Base-by-base conservation (phyloP, 2,797 vertebrate species). In the Columba guinea region DNA sequence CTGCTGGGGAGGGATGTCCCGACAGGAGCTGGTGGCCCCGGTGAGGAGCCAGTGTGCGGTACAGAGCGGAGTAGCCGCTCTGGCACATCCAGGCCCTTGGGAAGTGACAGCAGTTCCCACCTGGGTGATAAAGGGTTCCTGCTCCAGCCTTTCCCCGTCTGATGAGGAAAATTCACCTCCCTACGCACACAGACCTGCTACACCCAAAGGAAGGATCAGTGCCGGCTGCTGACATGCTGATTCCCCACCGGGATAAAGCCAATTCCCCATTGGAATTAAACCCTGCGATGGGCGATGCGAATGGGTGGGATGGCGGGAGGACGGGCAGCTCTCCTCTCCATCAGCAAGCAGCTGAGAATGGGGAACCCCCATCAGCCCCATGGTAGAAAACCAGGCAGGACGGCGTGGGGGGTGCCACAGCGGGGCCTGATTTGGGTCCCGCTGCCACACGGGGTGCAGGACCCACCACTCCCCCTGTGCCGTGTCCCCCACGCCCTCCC, bases 31-130 rank as follows among this genome's bases (percentile, higher is more conserved):
- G 26, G 30, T 23, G 52, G n/a, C 24, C 24, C n/a, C 0, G 0
- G 46, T 34, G 39, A 48, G 39, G 7, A 71, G 34, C 24, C 56
- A 30, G 48, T 1, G 1, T 13, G 3, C 13, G 10, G 63, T 91
- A 90, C 87, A 92, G 76, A 83, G 3, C 13, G 10, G 63, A 90
- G 91, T 85, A 92, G 76, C 85, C 21, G 18, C 91, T 89, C 84
- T 28, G 14, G 70, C 3, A 12, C 52, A 81, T 81, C 89, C 17
- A 11, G 62, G 80, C 77, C 83, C 80, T 56, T 39, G 5, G 20
- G 32, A 70, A 44, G 75, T 73, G 78, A 92, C 93, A 69, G 86
- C 81, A 49, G 78, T 70, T 81, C 71, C 52, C 23, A 12, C 15
- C 46, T 7, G 21, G 58, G 51, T 37, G 35, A n/a, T 1, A 21